phyloP scores from a whole-genome alignment of 92 coral and sea anemone genomes.

The Phymanthus crucifer region DNA sequence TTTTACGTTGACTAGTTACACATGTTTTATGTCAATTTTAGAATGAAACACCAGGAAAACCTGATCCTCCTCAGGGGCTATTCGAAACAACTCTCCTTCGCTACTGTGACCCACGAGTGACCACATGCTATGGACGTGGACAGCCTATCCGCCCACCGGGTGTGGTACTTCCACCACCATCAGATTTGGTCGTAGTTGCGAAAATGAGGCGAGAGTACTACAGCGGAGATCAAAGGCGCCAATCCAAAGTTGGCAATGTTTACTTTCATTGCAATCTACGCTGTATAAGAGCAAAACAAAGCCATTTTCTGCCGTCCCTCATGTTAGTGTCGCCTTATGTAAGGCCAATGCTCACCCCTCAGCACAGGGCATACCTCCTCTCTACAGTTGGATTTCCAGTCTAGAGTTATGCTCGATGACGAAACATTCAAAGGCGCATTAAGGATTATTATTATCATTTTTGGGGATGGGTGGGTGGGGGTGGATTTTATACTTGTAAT shows the following conservation, averaged over 20 bases:
- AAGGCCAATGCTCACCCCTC: slow-evolving; percentile 24
- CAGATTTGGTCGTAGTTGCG: slow-evolving; percentile 42
- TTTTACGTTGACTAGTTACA: too few relatives aligned
- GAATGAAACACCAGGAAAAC: slow-evolving; percentile 12
- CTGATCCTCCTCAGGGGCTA: slow-evolving; percentile 28
- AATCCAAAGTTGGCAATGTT: slow-evolving; percentile 42
- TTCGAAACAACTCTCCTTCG: slow-evolving; percentile 23
- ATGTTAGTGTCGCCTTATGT: slow-evolving; percentile 28
- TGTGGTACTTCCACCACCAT: slow-evolving; percentile 22
- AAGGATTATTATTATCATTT: too few relatives aligned
- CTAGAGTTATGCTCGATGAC: not conserved
- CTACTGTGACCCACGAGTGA: slow-evolving; percentile 23
- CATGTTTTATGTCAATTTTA: slow-evolving; percentile 24
- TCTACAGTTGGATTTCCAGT: not conserved
- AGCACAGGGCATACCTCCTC: slow-evolving; percentile 37
- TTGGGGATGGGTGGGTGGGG: too few relatives aligned
- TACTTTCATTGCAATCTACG: slow-evolving; percentile 33
- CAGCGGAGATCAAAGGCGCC: slow-evolving; percentile 16
- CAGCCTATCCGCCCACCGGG: slow-evolving; percentile 27
- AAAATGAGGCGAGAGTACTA: slow-evolving; percentile 52
- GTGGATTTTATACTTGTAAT: too few relatives aligned
- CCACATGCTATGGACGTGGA: slow-evolving; percentile 35
- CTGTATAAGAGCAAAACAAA: slow-evolving; percentile 41
- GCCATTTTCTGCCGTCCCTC: slow-evolving; percentile 33
- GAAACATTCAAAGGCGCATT: too few relatives aligned